A percentile compares a stretch with the other conserved stretches of the same genome.
phyloP scores from a whole-genome alignment of 1,140 invertebrate species.

The Rhizoglyphus robini region DNA sequence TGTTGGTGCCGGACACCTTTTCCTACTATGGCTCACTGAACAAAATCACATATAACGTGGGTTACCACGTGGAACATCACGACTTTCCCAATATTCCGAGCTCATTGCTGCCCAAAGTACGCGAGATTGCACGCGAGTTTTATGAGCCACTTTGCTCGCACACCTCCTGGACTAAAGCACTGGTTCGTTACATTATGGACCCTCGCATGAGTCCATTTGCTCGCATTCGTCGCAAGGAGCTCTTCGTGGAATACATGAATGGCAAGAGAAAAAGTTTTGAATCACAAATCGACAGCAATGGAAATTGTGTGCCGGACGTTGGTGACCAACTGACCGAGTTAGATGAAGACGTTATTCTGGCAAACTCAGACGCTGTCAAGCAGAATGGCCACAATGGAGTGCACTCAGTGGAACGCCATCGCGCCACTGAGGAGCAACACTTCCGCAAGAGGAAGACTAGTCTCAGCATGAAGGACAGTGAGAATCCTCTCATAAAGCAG shows the following conservation, averaged over 20 bases:
- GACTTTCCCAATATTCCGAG: constrained; percentile 97
- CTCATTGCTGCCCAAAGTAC: constrained; percentile 68
- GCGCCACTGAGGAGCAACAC: background rate
- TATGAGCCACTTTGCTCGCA: constrained; percentile 89
- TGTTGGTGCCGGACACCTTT: constrained; percentile 64
- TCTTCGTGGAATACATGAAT: constrained; percentile 5
- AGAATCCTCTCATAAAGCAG: background rate
- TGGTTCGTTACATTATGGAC: constrained; percentile 91
- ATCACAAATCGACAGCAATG: background rate
- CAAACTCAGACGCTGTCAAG: background rate
- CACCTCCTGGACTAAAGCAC: constrained; percentile 75
- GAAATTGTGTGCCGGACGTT: too few relatives aligned
- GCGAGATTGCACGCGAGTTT: constrained; percentile 49
- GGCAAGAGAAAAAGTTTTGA: background rate
- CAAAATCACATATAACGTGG: constrained; percentile 90
- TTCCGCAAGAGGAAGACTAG: background rate
- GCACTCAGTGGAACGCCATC: background rate
- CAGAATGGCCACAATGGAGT: background rate
- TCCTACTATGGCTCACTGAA: constrained; percentile 96
- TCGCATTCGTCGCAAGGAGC: constrained; percentile 51
- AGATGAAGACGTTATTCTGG: background rate
- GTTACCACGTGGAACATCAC: constrained; percentile 83
- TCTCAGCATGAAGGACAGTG: background rate
- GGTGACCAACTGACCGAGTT: too few relatives aligned
- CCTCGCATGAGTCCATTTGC: constrained; percentile 92